Evolutionary conservation across 2,888 invertebrate genomes (phyloP).

Genomic region (Cerastis leucographa): DNA sequence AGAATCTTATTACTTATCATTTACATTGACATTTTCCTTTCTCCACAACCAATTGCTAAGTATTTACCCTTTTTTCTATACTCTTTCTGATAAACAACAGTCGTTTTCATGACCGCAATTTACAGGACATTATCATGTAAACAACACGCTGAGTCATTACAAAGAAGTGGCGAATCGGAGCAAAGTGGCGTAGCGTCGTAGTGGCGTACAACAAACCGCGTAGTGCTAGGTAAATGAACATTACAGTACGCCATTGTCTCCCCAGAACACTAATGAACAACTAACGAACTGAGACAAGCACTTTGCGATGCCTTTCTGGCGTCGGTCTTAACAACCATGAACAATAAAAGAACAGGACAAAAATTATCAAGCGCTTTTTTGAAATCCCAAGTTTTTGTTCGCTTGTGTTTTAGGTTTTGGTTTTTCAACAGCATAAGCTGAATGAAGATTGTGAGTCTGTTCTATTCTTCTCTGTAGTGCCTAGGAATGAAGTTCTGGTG

Average conservation of each 20-base stretch:
- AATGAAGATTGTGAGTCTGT: background rate
- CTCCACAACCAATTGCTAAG: background rate
- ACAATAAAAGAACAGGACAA: slow-evolving; percentile 48
- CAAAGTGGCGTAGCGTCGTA: slow-evolving; percentile 55
- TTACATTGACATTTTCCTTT: slow-evolving; percentile 12
- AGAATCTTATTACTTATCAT: background rate
- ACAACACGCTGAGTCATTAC: slow-evolving; percentile 46
- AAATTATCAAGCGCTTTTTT: slow-evolving; percentile 40
- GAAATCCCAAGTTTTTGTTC: background rate
- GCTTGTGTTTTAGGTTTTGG: background rate
- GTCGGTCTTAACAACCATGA: slow-evolving; percentile 50
- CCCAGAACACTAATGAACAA: slow-evolving; percentile 73
- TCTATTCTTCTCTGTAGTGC: background rate
- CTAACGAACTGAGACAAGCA: slow-evolving; percentile 76
- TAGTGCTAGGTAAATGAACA: slow-evolving; percentile 67
- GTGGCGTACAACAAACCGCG: slow-evolving; percentile 45
- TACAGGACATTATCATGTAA: slow-evolving; percentile 28
- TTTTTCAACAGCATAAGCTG: background rate
- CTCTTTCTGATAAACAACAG: background rate
- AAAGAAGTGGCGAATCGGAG: slow-evolving; percentile 56
- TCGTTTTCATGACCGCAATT: slow-evolving; percentile 17
- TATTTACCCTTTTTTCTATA: background rate
- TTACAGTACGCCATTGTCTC: slow-evolving; percentile 71
- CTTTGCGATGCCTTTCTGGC: slow-evolving; percentile 65
- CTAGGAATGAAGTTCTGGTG: too few species aligned